Conservation (phyloP, 2,113 vertebrate species). For the Ramphastos sulfuratus region DNA sequence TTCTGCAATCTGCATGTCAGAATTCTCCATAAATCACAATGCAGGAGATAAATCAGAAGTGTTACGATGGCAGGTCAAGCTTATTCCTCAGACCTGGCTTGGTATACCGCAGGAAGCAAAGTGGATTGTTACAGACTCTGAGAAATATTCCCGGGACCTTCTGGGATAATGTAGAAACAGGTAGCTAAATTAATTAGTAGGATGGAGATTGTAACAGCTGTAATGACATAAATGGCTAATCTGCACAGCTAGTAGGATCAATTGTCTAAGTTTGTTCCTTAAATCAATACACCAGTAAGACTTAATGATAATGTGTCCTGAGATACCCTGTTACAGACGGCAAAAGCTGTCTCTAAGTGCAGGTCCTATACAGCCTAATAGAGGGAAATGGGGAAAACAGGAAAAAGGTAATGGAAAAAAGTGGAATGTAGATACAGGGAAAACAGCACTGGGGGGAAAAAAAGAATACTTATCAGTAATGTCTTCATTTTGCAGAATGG, state of each 20-base stretch:
- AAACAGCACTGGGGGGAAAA: background rate
- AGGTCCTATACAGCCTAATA: background rate
- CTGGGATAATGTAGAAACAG: background rate
- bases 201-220: background rate
- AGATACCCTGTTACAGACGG: background rate
- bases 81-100: background rate
- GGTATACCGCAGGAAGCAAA: background rate
- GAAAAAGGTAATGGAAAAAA: background rate
- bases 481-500: background rate
- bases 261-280: background rate
- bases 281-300: background rate
- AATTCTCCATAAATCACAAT: background rate
- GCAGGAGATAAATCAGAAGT: background rate
- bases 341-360: background rate
- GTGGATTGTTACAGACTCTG: rapidly evolving
- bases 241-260: background rate
- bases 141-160: background rate
- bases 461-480: background rate
- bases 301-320: rapidly evolving
- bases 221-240: background rate
- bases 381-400: background rate
- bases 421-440: background rate
- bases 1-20: background rate
- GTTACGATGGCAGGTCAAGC: background rate
- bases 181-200: background rate